Evolutionary conservation across 1,140 invertebrate genomes (phyloP).

Genomic region (Brachionus plicatilis): DNA sequence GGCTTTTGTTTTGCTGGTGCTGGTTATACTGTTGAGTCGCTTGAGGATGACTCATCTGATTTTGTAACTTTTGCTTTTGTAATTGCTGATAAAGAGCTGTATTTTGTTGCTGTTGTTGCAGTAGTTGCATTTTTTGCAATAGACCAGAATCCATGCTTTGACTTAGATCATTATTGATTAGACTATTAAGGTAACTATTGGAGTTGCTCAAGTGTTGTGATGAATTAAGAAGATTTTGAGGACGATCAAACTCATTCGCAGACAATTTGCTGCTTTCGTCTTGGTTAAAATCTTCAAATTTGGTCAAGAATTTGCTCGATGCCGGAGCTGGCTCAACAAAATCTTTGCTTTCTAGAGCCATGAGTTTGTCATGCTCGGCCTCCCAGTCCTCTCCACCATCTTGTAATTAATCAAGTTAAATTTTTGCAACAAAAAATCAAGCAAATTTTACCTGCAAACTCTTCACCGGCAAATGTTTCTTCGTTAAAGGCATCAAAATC

Average conservation of each 20-base stretch:
- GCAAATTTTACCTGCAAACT: neutral
- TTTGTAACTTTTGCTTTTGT: conserved; percentile 18
- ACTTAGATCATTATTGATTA: neutral
- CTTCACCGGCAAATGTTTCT: conserved; percentile 16
- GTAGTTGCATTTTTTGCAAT: neutral
- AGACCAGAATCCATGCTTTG: neutral
- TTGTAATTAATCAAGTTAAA: neutral
- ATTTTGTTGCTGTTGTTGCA: conserved; percentile 17
- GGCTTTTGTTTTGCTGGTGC: neutral
- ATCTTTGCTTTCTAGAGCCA: neutral
- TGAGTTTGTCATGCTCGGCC: conserved; percentile 3
- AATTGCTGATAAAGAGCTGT: neutral
- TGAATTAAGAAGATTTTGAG: neutral
- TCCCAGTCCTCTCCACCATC: conserved; percentile 10
- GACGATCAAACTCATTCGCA: neutral
- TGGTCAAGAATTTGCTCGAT: neutral
- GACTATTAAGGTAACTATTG: neutral
- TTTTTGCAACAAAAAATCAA: neutral
- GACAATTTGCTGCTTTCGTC: neutral
- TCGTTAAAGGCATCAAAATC: conserved; percentile 38
- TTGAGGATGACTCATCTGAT: neutral
- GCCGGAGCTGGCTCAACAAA: neutral
- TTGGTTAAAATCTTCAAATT: conserved; percentile 5
- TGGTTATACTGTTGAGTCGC: neutral
- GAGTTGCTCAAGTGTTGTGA: neutral